A percentile compares a stretch with the other conserved stretches of the same genome.
These are phyloP conservation scores for Argyrosomus japonicus DNA, from an alignment of 2,113 vertebrate species.

Conservation along the genomic window DNA sequence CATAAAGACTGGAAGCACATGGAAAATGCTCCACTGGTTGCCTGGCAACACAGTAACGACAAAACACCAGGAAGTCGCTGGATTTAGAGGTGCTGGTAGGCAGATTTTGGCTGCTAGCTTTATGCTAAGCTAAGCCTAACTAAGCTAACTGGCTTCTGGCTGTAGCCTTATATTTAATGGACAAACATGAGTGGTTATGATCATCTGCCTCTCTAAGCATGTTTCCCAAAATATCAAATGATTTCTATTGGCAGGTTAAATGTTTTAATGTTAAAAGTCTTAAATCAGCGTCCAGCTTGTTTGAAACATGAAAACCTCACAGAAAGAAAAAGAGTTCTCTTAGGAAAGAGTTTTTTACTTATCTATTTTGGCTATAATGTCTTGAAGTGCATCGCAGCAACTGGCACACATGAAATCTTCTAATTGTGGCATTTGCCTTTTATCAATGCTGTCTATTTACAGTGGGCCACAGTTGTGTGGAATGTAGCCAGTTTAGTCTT, in stretches of 20 bases:
- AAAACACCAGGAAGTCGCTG: no score
- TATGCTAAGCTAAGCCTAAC: no score
- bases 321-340: neutral
- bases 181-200: neutral
- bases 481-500: constrained; percentile 26
- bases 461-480: neutral
- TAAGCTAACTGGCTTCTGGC: no score
- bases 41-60: no score
- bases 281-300: neutral
- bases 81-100: no score
- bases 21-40: no score
- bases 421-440: neutral
- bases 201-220: neutral
- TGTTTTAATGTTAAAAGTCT: neutral
- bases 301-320: neutral
- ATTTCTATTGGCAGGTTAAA: neutral
- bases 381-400: neutral
- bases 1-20: no score
- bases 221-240: no score
- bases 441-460: neutral
- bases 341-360: neutral
- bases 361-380: neutral
- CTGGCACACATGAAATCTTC: neutral
- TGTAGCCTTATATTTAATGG: no score
- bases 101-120: no score